Conservation (phyloP, 2,888 invertebrate genomes). For the Helicoverpa assulta region DNA sequence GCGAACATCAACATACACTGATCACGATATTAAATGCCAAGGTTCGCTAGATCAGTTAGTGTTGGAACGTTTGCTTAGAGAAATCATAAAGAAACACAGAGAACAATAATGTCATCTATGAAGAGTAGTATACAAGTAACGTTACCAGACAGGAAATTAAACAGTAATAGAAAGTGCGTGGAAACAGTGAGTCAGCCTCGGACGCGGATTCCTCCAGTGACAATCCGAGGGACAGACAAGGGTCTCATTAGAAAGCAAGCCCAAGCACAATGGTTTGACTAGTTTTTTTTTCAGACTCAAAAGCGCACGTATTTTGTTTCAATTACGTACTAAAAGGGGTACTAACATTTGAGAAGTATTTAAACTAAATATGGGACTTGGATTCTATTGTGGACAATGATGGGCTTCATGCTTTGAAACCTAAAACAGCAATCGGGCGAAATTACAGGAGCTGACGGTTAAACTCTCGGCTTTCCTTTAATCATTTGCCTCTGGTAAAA, state of each 20-base stretch:
- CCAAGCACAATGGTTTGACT: conserved; percentile 86
- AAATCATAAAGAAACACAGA: conserved; percentile 68
- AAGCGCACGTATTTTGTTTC: conserved; percentile 82
- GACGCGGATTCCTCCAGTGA: conserved; percentile 72
- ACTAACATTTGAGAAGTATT: conserved; percentile 80
- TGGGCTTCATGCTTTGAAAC: conserved; percentile 87
- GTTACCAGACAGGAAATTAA: conserved; percentile 75
- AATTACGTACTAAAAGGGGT: conserved; percentile 80
- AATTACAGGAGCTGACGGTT: conserved; percentile 84
- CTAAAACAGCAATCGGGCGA: conserved; percentile 79
- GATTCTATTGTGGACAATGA: conserved; percentile 76
- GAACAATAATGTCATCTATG: conserved; percentile 68
- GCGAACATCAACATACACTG: conserved; percentile 80
- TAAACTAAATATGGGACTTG: conserved; percentile 77
- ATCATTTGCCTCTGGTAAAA: conserved; percentile 48
- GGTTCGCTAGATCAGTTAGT: conserved; percentile 72
- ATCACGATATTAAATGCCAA: conserved; percentile 68
- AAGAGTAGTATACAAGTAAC: conserved; percentile 71
- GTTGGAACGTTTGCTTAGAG: conserved; percentile 73
- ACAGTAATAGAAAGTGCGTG: conserved; percentile 80
- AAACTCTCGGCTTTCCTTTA: conserved; percentile 66
- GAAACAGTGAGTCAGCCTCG: conserved; percentile 76
- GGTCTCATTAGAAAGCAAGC: conserved; percentile 86
- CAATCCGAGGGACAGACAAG: conserved; percentile 75
- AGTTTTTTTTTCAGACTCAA: conserved; percentile 72